These are phyloP conservation scores for Petrocephalus microphthalmus DNA, from an alignment of 2,113 vertebrate genomes.

Conservation along the genomic window DNA sequence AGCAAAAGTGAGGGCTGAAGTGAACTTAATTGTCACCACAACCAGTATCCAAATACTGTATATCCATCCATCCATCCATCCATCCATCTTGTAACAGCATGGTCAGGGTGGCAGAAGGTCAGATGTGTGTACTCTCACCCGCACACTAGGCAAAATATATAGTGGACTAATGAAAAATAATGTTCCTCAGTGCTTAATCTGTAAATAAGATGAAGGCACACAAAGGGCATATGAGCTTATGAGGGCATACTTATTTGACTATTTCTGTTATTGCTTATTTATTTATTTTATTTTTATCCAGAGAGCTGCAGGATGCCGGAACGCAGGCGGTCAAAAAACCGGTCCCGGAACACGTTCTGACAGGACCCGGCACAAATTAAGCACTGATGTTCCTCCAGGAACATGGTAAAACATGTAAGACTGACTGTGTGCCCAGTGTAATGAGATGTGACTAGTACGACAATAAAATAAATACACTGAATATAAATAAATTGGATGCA, in stretches of 20 bases:
- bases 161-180: not conserved
- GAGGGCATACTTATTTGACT: not conserved
- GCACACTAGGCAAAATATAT: not conserved
- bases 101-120: not conserved
- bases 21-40: not conserved
- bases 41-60: not conserved
- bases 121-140: not conserved
- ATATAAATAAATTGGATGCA: not conserved
- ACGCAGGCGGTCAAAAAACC: not conserved
- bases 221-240: not conserved
- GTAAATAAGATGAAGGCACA: not conserved
- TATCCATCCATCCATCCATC: not conserved
- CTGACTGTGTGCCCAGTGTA: not conserved
- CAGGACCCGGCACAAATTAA: not conserved
- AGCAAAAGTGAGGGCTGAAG: not conserved
- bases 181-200: not conserved
- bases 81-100: not conserved
- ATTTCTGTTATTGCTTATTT: not conserved
- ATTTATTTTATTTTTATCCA: too few relatives aligned
- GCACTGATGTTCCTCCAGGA: not conserved
- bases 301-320: not conserved
- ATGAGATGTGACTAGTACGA: not conserved
- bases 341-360: not conserved
- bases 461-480: not conserved
- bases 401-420: not conserved